A percentile compares a stretch with the other conserved stretches of the same genome.
Evolutionary conservation across 2,113 vertebrate genomes (phyloP).

Genomic region (Patagioenas fasciata): DNA sequence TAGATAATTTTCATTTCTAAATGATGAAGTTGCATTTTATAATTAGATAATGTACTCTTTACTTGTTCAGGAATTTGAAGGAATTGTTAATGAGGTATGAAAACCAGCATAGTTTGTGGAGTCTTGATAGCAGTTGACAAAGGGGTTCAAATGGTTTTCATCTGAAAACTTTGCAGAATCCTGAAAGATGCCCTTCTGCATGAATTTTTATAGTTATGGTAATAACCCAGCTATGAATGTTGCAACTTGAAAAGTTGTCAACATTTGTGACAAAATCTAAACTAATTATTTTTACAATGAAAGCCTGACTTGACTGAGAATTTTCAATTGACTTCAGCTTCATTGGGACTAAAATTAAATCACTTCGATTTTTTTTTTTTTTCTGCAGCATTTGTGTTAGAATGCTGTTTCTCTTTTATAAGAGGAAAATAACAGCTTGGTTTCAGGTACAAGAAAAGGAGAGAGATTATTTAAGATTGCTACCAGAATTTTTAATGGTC

Average conservation of each 20-base stretch:
- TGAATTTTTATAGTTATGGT: not conserved
- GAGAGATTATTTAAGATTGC: constrained; percentile 2
- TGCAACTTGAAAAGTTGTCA: constrained; percentile 8
- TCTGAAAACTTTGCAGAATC: not conserved
- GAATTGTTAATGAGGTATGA: not conserved
- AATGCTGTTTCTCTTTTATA: not conserved
- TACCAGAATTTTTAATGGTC: not conserved
- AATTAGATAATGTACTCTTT: not conserved
- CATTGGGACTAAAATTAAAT: not conserved
- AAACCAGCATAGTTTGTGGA: not conserved
- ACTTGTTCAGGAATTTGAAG: not conserved
- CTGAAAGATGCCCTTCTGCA: not conserved
- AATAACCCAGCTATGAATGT: not conserved
- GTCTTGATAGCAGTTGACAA: not conserved
- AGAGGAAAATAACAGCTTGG: not conserved
- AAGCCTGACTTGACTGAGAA: constrained; percentile 7
- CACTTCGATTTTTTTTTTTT: not conserved
- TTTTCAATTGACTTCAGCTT: constrained; percentile 8
- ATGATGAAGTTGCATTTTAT: not conserved
- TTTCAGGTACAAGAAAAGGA: not conserved
- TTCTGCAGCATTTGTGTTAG: not conserved
- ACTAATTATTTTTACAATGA: constrained; percentile 1
- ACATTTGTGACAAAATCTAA: not conserved
- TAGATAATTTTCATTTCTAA: not conserved
- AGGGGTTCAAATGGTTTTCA: not conserved